Evolutionary conservation across 30 jellyfish, hydroid and myxozoan species (phyloP).

Genomic region (Hydractinia symbiolongicarpus): DNA sequence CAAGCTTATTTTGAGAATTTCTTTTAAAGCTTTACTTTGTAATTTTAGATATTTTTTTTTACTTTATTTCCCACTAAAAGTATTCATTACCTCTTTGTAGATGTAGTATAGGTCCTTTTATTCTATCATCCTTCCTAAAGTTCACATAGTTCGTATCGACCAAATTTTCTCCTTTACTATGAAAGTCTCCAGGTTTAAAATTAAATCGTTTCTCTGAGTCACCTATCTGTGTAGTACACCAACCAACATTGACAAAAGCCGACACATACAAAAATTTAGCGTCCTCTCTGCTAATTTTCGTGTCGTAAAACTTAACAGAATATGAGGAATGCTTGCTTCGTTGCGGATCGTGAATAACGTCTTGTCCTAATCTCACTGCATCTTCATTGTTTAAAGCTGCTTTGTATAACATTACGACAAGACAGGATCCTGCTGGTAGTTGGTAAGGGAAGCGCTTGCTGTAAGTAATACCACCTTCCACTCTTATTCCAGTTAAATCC

Average conservation of each 20-base stretch:
- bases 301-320: background rate
- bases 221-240: background rate
- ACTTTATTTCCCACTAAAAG: too few species aligned
- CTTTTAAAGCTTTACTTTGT: too few species aligned
- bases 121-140: background rate
- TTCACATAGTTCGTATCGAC: background rate
- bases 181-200: background rate
- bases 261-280: background rate
- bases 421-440: background rate
- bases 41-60: too few species aligned
- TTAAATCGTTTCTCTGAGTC: too few species aligned
- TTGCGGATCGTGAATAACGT: background rate
- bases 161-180: conserved; percentile 1
- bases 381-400: background rate
- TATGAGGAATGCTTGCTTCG: background rate
- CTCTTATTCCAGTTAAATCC: background rate
- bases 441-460: background rate
- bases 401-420: background rate
- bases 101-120: background rate
- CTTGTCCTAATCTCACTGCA: background rate
- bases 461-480: background rate
- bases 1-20: too few species aligned
- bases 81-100: background rate
- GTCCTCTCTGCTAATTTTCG: background rate
- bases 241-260: conserved; percentile 5